Percentiles rank a stretch among this genome's conserved stretches.
phyloP scores from a whole-genome alignment of 2,113 vertebrate genomes.

The Osmerus eperlanus region DNA sequence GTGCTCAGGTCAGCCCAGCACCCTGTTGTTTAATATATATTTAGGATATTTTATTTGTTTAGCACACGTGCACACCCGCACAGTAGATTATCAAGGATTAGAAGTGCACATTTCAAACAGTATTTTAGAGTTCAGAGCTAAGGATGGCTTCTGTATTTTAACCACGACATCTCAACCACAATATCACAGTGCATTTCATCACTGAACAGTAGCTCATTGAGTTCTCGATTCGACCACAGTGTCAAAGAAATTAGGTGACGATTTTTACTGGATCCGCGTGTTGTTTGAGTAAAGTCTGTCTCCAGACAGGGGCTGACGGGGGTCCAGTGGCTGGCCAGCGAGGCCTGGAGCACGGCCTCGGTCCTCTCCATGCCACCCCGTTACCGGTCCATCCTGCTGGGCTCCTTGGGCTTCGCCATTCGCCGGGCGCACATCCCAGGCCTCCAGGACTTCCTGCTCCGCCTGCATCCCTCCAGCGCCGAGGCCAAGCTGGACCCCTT shows the following conservation, averaged over 20 bases:
- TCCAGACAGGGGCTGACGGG: constrained; percentile 64
- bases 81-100: too few species aligned
- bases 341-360: constrained; percentile 77
- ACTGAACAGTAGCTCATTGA: too few species aligned
- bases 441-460: constrained; percentile 69
- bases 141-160: too few species aligned
- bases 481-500: constrained; percentile 60
- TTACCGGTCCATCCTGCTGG: constrained; percentile 67
- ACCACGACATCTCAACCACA: too few species aligned
- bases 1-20: constrained; percentile 41
- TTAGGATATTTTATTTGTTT: too few species aligned
- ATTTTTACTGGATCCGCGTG: neutral
- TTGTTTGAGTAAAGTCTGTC: neutral
- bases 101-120: too few species aligned
- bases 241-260: neutral
- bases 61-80: too few species aligned
- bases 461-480: constrained; percentile 58
- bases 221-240: too few species aligned
- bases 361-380: constrained; percentile 64
- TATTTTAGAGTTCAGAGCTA: too few species aligned
- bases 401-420: constrained; percentile 76
- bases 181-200: too few species aligned
- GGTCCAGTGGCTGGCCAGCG: constrained; percentile 77
- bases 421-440: constrained; percentile 65
- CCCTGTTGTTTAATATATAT: neutral